phyloP scores from a whole-genome alignment of 2,113 vertebrate genomes.

The Datnioides undecimradiatus region DNA sequence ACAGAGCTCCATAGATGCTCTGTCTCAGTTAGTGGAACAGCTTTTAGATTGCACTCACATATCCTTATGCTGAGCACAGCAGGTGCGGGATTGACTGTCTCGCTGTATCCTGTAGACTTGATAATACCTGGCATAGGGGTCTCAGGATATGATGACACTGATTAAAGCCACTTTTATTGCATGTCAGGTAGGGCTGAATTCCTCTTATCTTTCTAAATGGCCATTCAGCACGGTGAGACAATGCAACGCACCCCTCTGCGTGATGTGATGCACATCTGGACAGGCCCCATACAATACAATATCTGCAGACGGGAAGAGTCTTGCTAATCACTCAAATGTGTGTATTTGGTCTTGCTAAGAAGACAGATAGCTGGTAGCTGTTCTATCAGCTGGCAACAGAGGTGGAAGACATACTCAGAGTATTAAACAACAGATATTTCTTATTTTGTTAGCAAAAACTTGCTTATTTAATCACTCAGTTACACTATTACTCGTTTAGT shows the following conservation, averaged over 20 bases:
- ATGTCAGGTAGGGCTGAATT: slow-evolving; percentile 19
- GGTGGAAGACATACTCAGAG: neutral
- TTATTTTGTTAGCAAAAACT: neutral
- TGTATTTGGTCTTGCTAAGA: neutral
- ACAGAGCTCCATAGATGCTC: slow-evolving; percentile 53
- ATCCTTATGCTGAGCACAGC: slow-evolving; percentile 70
- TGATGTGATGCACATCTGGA: neutral
- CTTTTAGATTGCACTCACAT: slow-evolving; percentile 68
- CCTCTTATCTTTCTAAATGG: slow-evolving; percentile 36
- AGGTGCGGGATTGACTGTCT: slow-evolving; percentile 47
- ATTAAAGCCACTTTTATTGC: slow-evolving; percentile 57
- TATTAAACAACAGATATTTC: neutral
- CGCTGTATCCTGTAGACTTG: slow-evolving; percentile 9
- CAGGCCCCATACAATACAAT: neutral
- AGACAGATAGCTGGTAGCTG: neutral
- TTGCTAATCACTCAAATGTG: neutral
- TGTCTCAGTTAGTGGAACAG: slow-evolving; percentile 70
- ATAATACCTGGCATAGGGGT: slow-evolving; percentile 42
- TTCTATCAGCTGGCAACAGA: neutral
- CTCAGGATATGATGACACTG: slow-evolving; percentile 52
- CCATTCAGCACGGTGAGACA: slow-evolving; percentile 3
- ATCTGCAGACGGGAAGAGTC: neutral
- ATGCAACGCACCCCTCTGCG: neutral
- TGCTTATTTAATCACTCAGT: neutral
- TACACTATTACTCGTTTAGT: neutral